These are phyloP conservation scores for Pogonus chalceus DNA, from an alignment of 1,140 invertebrate species.

Conservation along the genomic window DNA sequence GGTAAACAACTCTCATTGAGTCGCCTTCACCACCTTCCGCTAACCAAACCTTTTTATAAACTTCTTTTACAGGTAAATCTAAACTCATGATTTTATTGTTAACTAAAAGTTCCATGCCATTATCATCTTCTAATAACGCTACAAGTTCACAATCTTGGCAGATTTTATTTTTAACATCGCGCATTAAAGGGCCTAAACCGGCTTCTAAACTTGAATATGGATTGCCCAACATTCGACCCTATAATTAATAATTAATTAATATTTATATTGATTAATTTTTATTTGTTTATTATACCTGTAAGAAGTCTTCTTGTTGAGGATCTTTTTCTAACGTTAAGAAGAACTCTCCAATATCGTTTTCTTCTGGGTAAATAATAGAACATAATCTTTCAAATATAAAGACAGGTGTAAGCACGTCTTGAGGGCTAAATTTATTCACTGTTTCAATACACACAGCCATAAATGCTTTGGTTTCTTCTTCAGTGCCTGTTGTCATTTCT, in stretches of 20 bases:
- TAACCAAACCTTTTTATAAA: conserved; percentile 81
- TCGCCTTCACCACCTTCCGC: conserved; percentile 77
- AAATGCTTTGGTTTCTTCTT: conserved; percentile 91
- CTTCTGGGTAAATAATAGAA: conserved; percentile 95
- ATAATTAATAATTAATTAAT: conserved; percentile 9
- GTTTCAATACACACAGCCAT: conserved; percentile 97
- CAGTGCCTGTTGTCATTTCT: conserved; percentile 93
- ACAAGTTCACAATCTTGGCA: conserved; percentile 96
- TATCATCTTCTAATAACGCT: conserved; percentile 92
- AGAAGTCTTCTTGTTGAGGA: conserved; percentile 96
- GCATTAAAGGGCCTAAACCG: conserved; percentile 91
- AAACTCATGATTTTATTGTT: conserved; percentile 97
- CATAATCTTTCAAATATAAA: conserved; percentile 96
- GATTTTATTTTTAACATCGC: conserved; percentile 97
- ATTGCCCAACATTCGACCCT: conserved; percentile 95
- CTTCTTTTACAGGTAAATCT: conserved; percentile 91
- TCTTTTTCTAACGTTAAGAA: conserved; percentile 95
- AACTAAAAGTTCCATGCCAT: conserved; percentile 97
- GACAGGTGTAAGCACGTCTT: conserved; percentile 91
- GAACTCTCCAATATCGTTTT: conserved; percentile 94
- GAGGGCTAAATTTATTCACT: conserved; percentile 81
- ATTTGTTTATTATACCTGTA: conserved; percentile 51
- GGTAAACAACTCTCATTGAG: conserved; percentile 96
- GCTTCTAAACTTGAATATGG: conserved; percentile 90
- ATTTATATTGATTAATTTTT: not conserved